Evolutionary conservation across 2,113 vertebrate genomes (phyloP).

Genomic region (Embiotoca jacksoni): DNA sequence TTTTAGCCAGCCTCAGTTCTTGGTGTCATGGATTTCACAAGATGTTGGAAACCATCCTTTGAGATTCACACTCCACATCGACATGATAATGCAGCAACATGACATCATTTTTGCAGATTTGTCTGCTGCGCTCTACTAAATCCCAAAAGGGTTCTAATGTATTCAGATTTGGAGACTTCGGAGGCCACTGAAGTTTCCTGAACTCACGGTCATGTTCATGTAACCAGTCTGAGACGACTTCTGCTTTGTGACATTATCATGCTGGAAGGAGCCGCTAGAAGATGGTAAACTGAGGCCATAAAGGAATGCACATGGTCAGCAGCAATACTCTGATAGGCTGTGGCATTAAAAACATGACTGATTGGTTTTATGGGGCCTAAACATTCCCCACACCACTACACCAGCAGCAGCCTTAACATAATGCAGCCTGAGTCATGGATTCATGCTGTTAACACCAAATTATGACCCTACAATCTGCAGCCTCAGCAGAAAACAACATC

Average conservation of each 20-base stretch:
- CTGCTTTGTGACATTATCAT: not conserved
- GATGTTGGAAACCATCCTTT: too few species aligned
- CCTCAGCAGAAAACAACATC: too few species aligned
- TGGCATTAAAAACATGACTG: conserved; percentile 9
- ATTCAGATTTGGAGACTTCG: too few species aligned
- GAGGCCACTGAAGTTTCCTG: too few species aligned
- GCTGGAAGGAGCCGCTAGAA: not conserved
- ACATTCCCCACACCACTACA: not conserved
- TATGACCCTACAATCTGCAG: too few species aligned
- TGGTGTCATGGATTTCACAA: too few species aligned
- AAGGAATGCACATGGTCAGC: not conserved
- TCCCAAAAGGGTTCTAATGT: too few species aligned
- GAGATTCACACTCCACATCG: not conserved
- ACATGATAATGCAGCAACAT: not conserved
- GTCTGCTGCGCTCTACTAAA: not conserved
- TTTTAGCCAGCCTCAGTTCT: too few species aligned
- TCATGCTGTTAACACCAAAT: too few species aligned
- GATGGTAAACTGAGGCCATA: not conserved
- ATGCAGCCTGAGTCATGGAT: too few species aligned
- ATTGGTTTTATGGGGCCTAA: not conserved
- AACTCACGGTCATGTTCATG: too few species aligned
- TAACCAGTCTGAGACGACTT: not conserved
- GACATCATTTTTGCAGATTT: not conserved
- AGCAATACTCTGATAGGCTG: not conserved
- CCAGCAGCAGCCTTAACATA: too few species aligned